Base-by-base conservation (phyloP, 2,888 invertebrate species). In the Sarcophaga caerulescens region DNA sequence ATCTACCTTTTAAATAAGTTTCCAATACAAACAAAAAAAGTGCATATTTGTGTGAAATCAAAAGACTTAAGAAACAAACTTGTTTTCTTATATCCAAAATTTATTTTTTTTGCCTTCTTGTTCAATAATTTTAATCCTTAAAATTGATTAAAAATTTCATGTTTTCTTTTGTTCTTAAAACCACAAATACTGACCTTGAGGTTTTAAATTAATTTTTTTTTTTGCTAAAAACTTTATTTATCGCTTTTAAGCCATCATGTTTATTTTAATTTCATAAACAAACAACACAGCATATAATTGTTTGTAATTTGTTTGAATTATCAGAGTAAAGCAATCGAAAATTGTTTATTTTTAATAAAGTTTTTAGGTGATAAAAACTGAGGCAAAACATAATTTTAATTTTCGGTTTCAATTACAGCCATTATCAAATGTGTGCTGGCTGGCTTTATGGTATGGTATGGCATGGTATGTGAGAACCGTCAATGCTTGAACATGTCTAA, bases 281-380 rank as follows among this genome's bases (percentile, higher is more conserved):
- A 81, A 79, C 81, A 82, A 47, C 60, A 73, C 60, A 6, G 35
- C 57, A 80, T 73, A 80, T 85, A 85, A 83, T 85, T 77, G 79
- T 60, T 85, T 73, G 77, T 83, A 85, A 85, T 85, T 85, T 85
- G 79, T 74, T 77, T 62, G 63, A 68, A 69, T 80, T 80, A 85
- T 85, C 82, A 52, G 21, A 69, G 80, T 47, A 65, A 76, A 77
- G 73, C 63, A 80, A 85, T 85, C 83, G 44, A 69, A 68, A 74
- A 60, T 65, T 23, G 21, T 83, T 66, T 35, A 35, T 63, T 83
- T 83, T 73, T 68, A 76, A 76, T 77, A 73, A 76, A 80, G 82
- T 82, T 85, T 85, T 83, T 10, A 83, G 83, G 83, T 85, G 85
- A 85, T 83, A 83, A 83, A 85, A 85, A 76, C 79, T 80, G 59